Conservation (phyloP, 2,113 vertebrate genomes). For the Chaetura pelagica region DNA sequence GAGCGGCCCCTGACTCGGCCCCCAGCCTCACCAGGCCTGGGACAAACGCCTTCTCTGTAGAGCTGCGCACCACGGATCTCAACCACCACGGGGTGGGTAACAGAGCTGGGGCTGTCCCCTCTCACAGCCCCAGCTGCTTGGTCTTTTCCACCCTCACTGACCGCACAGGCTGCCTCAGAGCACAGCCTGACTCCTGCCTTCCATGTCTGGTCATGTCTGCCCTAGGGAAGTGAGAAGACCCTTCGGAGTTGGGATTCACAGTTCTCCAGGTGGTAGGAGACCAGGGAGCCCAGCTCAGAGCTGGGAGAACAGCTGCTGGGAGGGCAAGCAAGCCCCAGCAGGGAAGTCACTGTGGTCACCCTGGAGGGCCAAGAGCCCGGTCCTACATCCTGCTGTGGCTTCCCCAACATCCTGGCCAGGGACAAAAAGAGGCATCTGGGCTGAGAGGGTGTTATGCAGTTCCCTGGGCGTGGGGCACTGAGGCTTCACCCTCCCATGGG, state of each 20-base stretch:
- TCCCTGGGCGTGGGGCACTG: neutral
- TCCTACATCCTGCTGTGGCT: too few species aligned
- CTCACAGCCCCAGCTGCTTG: rapidly evolving
- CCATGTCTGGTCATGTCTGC: neutral
- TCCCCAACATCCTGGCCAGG: rapidly evolving
- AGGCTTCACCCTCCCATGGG: neutral
- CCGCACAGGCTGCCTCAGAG: neutral
- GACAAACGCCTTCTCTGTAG: neutral
- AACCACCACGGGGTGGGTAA: neutral
- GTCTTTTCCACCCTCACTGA: neutral
- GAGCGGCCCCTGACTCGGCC: neutral
- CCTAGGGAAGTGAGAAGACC: neutral
- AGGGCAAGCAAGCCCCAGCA: neutral
- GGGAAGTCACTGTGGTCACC: rapidly evolving
- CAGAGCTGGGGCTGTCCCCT: rapidly evolving
- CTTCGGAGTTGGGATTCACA: neutral
- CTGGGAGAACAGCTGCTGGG: neutral
- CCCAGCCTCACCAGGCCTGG: rapidly evolving
- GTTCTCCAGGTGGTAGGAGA: neutral
- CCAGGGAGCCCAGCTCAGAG: neutral
- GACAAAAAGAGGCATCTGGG: neutral
- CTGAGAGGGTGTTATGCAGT: neutral
- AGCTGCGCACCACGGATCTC: neutral
- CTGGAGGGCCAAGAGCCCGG: neutral
- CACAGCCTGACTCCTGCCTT: rapidly evolving